Percentiles rank a stretch among this genome's conserved stretches.
Evolutionary conservation across 2,888 invertebrate species (phyloP).

Genomic region (Acleris cristana): DNA sequence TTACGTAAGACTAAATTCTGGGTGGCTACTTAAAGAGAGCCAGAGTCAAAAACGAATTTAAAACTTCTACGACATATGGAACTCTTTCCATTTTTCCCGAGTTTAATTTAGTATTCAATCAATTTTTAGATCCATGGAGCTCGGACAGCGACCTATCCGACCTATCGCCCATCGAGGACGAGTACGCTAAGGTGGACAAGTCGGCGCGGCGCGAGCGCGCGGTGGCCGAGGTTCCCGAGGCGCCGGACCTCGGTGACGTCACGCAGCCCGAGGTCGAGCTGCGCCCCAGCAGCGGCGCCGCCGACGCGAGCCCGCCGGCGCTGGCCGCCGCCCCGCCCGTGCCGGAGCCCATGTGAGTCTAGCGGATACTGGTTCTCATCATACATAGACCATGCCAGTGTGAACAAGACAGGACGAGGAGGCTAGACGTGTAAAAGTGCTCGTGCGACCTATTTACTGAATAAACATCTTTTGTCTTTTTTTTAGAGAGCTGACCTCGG

Average conservation of each 20-base stretch:
- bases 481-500: slow-evolving; percentile 76
- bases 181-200: slow-evolving; percentile 78
- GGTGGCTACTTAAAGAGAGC: no score
- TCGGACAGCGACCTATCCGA: slow-evolving; percentile 95
- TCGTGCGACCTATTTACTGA: no score
- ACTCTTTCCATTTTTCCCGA: no score
- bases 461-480: no score
- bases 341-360: neutral
- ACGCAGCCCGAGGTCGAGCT: slow-evolving; percentile 59
- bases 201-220: slow-evolving; percentile 52
- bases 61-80: no score
- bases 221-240: slow-evolving; percentile 67
- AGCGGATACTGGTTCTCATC: no score
- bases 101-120: neutral
- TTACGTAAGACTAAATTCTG: no score
- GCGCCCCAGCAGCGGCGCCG: slow-evolving; percentile 4
- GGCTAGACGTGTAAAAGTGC: no score
- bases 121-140: slow-evolving; percentile 86
- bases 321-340: slow-evolving; percentile 15
- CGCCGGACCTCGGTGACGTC: slow-evolving; percentile 76
- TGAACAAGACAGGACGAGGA: slow-evolving; percentile 61
- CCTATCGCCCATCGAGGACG: slow-evolving; percentile 90
- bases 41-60: no score
- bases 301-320: neutral
- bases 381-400: slow-evolving; percentile 68